Evolutionary conservation across 2,113 vertebrate genomes (phyloP), one percentile per base, ranked within the genome.

Genomic region (Ranitomeya variabilis): DNA sequence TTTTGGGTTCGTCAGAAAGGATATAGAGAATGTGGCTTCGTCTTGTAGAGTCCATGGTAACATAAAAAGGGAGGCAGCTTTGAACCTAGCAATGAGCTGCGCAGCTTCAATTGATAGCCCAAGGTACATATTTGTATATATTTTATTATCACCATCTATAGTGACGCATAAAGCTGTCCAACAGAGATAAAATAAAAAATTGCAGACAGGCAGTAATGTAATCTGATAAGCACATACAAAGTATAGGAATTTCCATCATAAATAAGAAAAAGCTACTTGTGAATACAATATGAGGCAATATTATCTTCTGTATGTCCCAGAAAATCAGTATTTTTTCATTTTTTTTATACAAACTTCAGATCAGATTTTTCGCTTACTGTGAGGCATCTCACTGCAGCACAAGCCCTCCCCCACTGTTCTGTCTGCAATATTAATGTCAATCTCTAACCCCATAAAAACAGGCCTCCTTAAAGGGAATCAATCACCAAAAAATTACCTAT

Each of bases 31-130:
- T 26, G 21, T 54, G 81, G 37, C 59, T 80, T 62, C 21, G 3
- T n/a, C 77, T 21, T 54, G 21, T 21, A 12, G 76, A 78, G 60
- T 14, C 1, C 80, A 23, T 3, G 23, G 80, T 5, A 82, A 64
- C 37, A 67, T 67, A 23, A 83, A 83, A 67, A 31, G 59, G 23
- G 64, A 83, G 64, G 45, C 2, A 45, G 81, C 81, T 83, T 83
- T 83, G 81, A 83, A 83, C 60, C 23, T 5, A 9, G 18, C 80
- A 83, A 67, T 83, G 31, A n/a, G 37, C 7, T 83, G 21, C 16
- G 13, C 62, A 12, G 45, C 2, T 52, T 54, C 26, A 18, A 16
- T 11, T 16, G n/a, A 80, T 80, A 59, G 54, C 13, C 7, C 13
- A 59, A 8, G 59, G 78, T 60, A 60, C 31, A 18, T 69, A 67